Evolutionary conservation across 2,888 invertebrate species (phyloP), one percentile per base, ranked within the genome.

Genomic region (Eueremaeus valkanovi): DNA sequence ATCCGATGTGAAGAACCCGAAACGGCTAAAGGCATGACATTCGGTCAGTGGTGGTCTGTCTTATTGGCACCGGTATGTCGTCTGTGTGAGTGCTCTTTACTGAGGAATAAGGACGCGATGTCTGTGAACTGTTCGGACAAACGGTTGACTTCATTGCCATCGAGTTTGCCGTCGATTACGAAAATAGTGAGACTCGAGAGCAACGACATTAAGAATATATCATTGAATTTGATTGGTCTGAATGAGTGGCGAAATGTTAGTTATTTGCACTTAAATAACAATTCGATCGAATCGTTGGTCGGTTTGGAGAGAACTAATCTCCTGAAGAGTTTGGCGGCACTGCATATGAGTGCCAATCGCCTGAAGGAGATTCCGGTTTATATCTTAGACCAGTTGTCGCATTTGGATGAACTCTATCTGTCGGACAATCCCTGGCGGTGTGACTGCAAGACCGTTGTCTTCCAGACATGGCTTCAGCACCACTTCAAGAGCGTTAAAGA

Each of bases 351-450:
- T 2, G 72, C 77, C 29, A 80, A 80, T 72, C 76, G 74, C n/a
- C 73, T 80, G 31, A 75, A 70, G 1, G 80, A 80, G 73, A 75
- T 80, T 31, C 80, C 79, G 1, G 77, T 75, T 24, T 77, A 79
- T 66, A 77, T 80, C 3, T 58, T 79, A 31, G 78, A 79, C 13
- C 78, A 78, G 29, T 78, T 79, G 36, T 66, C 75, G 18, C 31
- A 73, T 21, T 74, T 79, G 16, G 78, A 78, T 74, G 77, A 80
- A 55, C 45, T 80, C n/a, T 76, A 77, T 55, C 73, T 80, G 11
- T 77, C 78, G n/a, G 76, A 78, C 11, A 80, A 80, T 73, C 80
- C 79, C 0, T 80, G 78, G 79, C 77, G 73, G n/a, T 80, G 80
- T 63, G 78, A 79, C 58, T 80, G 80, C 33, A 78, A 80, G n/a